Conservation (phyloP, 2,888 invertebrate genomes). For the Thecocarcelia acutangulata region DNA sequence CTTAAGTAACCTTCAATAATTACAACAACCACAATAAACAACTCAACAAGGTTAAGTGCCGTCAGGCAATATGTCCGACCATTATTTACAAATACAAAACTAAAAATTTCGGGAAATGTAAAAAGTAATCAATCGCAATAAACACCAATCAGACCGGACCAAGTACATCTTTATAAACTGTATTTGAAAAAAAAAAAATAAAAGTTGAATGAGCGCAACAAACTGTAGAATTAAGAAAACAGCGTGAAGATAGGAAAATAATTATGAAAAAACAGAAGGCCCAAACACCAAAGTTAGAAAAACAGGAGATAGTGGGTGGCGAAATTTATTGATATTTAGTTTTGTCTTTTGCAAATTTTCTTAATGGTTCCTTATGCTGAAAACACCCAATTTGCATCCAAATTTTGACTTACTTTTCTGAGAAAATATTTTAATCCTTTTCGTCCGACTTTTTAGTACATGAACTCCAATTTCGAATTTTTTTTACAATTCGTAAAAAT, state of each 20-base stretch:
- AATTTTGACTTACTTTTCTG: conserved; percentile 48
- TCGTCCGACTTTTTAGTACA: conserved; percentile 19
- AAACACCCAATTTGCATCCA: conserved; percentile 4
- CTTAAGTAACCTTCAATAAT: conserved; percentile 44
- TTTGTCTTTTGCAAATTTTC: conserved; percentile 17
- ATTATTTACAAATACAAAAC: not conserved
- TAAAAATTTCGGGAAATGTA: conserved; percentile 11
- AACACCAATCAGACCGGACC: not conserved
- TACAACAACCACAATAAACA: conserved; percentile 7
- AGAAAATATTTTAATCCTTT: not conserved
- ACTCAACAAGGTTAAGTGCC: conserved; percentile 49
- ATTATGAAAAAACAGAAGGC: not conserved
- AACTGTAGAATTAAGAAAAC: too few species aligned
- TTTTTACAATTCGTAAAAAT: conserved; percentile 40
- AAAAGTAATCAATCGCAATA: not conserved
- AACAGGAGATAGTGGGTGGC: too few species aligned
- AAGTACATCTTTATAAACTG: conserved; percentile 5
- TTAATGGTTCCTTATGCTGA: not conserved
- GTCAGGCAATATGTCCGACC: not conserved
- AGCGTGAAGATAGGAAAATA: too few species aligned
- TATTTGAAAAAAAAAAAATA: too few species aligned
- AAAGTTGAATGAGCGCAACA: too few species aligned
- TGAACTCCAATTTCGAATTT: conserved; percentile 8
- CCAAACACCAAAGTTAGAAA: too few species aligned
- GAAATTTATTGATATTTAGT: conserved; percentile 54